Evolutionary conservation across 1,140 invertebrate species (phyloP), one percentile per base, ranked within the genome.

Genomic region (Leucophenga varia): DNA sequence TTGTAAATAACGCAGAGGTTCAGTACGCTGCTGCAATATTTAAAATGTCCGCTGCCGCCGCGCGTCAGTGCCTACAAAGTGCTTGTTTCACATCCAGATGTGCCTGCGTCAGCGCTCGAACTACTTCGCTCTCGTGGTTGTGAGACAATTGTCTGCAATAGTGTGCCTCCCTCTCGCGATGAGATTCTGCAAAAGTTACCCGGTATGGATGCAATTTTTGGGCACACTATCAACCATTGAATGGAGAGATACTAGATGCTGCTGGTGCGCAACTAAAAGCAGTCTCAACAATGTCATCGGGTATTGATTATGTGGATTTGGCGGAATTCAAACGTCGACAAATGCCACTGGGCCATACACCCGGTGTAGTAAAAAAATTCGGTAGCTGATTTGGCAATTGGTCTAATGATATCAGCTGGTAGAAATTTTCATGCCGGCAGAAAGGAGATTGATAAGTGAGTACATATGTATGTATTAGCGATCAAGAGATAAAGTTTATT

Each of bases 271-370:
- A 86, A 52, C 69, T 98, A 31, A 91, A 92, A 78, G 87, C 91
- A 1, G 80, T 98, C 3, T 84, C 84, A 1, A 94, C 93, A 1
- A 91, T 94, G 86, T 87, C 89, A 0, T 92, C 92, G 12, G 94
- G 94, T 10, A 80, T 84, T 47, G 86, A 91, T 60, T 86, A 88
- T 55, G 81, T 89, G 17, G 84, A 89, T 54, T 43, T 87, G 1
- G 64, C 75, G 0, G 85, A 83, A 70, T 75, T 90, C 4, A 85
- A 85, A 74, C 75, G 69, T 19, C 78, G 86, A 4, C 79, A 82
- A 5, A 82, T 91, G 10, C 79, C 79, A 37, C 74, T 90, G 12
- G 90, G 91, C 0, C 86, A 94, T 60, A 94, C 92, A 0, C 91
- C 91, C 0, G 77, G 82, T 34, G 88, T 93, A 2, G 75, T 94